Percentiles rank a stretch among this genome's conserved stretches.
Evolutionary conservation across 92 coral and sea anemone species (phyloP).

Genomic region (Parazoanthus swiftii): DNA sequence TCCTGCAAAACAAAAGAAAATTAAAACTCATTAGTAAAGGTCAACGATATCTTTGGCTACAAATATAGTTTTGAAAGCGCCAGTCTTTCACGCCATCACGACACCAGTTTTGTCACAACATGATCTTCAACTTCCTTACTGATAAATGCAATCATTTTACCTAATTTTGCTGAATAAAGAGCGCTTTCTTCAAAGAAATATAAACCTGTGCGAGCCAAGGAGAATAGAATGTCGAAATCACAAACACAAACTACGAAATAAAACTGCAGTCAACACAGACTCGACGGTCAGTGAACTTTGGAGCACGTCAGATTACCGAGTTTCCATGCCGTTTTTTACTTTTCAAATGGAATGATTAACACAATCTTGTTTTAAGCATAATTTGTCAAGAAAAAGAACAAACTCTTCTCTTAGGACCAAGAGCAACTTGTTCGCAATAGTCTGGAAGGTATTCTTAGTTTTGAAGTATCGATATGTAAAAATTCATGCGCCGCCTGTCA

Average conservation of each 20-base stretch:
- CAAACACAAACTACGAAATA: neutral
- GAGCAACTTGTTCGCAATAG: neutral
- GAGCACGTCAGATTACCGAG: neutral
- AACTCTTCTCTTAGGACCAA: neutral
- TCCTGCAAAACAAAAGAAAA: slow-evolving; percentile 6
- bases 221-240: neutral
- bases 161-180: neutral
- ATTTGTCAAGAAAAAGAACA: neutral
- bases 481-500: slow-evolving; percentile 7
- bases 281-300: neutral
- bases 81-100: neutral
- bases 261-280: neutral
- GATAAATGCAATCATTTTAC: neutral
- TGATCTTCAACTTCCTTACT: neutral
- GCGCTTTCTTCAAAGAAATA: neutral
- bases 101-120: neutral
- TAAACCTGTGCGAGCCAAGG: neutral
- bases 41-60: neutral
- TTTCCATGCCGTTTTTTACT: neutral
- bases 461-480: slow-evolving; percentile 6
- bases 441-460: neutral
- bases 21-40: neutral
- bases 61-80: neutral
- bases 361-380: neutral
- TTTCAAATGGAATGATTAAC: neutral